These are phyloP conservation scores for Pardosa pseudoannulata DNA, from an alignment of 2,888 invertebrate genomes.

Conservation along the genomic window DNA sequence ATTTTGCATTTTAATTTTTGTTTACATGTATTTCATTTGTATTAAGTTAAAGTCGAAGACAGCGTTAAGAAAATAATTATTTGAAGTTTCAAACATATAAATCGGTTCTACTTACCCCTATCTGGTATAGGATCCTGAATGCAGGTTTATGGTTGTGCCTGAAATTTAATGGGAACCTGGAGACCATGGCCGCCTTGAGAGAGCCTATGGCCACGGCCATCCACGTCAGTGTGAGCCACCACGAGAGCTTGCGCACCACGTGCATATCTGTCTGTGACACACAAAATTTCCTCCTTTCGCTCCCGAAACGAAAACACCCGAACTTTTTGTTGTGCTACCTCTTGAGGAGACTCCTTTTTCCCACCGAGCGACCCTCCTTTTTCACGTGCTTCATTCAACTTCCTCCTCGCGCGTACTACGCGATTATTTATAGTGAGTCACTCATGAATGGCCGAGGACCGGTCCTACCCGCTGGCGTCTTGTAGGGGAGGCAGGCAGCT, in stretches of 20 bases:
- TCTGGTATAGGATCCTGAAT: conserved; percentile 82
- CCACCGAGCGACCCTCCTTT: conserved; percentile 13
- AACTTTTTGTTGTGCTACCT: not conserved
- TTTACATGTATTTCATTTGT: too few relatives aligned
- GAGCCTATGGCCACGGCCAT: conserved; percentile 32
- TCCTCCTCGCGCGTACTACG: conserved; percentile 71
- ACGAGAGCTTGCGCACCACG: conserved; percentile 42
- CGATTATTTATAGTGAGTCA: conserved; percentile 74
- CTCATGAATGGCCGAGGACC: conserved; percentile 73
- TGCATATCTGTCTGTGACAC: conserved; percentile 35
- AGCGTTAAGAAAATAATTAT: too few relatives aligned
- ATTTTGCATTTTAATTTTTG: too few relatives aligned
- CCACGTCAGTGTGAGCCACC: conserved; percentile 53
- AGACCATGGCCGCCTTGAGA: conserved; percentile 63
- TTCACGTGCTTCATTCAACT: conserved; percentile 54
- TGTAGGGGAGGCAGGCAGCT: conserved; percentile 53
- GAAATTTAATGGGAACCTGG: conserved; percentile 73
- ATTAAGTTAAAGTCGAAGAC: too few relatives aligned
- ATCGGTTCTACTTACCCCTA: conserved; percentile 85
- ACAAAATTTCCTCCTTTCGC: not conserved
- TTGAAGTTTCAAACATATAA: too few relatives aligned
- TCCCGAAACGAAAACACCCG: not conserved
- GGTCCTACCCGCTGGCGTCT: conserved; percentile 60
- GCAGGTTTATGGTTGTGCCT: conserved; percentile 73
- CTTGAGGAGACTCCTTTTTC: not conserved